These are phyloP conservation scores for Patella depressa DNA, from an alignment of 2,888 invertebrate species.

Conservation along the genomic window DNA sequence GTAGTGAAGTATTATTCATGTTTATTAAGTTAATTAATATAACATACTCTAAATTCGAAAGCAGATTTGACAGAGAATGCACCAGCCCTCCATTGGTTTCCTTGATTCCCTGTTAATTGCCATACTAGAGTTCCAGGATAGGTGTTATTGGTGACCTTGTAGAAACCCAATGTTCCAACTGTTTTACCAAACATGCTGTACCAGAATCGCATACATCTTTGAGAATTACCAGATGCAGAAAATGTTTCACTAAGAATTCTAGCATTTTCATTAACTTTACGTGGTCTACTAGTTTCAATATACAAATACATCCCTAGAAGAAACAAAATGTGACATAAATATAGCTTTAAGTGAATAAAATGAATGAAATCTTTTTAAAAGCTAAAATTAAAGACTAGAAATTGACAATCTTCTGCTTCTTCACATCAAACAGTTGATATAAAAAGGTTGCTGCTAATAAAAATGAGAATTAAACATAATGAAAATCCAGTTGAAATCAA, in stretches of 20 bases:
- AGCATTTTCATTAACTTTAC: conserved; percentile 53
- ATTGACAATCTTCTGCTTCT: too few relatives aligned
- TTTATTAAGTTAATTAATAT: background rate
- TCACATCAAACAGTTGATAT: too few relatives aligned
- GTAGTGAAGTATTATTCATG: too few relatives aligned
- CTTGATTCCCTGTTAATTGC: conserved; percentile 53
- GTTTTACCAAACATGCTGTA: conserved; percentile 65
- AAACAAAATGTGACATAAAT: background rate
- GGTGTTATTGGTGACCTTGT: conserved; percentile 46
- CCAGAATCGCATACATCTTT: conserved; percentile 58
- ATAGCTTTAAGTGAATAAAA: background rate
- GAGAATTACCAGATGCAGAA: conserved; percentile 42
- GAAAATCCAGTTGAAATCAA: too few relatives aligned
- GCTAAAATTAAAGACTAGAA: too few relatives aligned
- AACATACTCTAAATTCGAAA: conserved; percentile 48
- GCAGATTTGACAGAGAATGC: conserved; percentile 47
- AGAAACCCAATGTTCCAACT: conserved; percentile 59
- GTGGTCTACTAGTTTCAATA: conserved; percentile 59
- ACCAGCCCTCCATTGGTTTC: conserved; percentile 51
- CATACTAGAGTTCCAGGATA: conserved; percentile 48
- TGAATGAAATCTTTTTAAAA: too few relatives aligned
- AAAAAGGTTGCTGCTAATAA: too few relatives aligned
- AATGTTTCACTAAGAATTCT: conserved; percentile 51
- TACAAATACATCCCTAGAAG: conserved; percentile 51
- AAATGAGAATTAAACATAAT: too few relatives aligned